Evolutionary conservation across 2,888 invertebrate genomes (phyloP).

Genomic region (Dusona sp.): DNA sequence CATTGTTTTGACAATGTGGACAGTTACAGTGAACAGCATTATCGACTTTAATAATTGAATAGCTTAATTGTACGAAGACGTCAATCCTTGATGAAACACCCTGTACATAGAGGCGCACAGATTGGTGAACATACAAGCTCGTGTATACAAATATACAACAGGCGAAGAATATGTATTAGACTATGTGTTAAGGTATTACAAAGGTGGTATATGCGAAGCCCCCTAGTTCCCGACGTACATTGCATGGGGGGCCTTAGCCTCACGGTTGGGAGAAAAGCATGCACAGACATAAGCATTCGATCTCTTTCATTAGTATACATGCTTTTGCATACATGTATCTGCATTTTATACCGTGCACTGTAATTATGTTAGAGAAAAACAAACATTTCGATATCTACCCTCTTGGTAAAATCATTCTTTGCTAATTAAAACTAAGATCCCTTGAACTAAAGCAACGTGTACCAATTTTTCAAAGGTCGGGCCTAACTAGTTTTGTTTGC

Average conservation of each 20-base stretch:
- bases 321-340: not conserved
- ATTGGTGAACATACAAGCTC: conserved; percentile 51
- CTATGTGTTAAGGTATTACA: conserved; percentile 55
- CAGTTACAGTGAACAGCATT: not conserved
- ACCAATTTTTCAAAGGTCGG: not conserved
- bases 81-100: not conserved
- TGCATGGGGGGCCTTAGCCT: not conserved
- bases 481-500: not conserved
- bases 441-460: not conserved
- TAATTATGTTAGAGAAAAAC: not conserved
- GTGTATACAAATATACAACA: conserved; percentile 29
- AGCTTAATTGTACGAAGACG: too few relatives aligned
- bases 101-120: conserved; percentile 51
- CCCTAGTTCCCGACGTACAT: conserved; percentile 5
- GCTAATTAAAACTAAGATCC: not conserved
- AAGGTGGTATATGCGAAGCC: conserved; percentile 25
- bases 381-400: not conserved
- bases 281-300: conserved; percentile 10
- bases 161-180: conserved; percentile 38
- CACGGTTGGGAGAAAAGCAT: not conserved
- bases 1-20: not conserved
- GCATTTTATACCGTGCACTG: not conserved
- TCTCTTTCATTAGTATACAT: not conserved
- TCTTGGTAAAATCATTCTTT: not conserved
- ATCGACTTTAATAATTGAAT: not conserved